A percentile compares a stretch with the other conserved stretches of the same genome.
phyloP scores from a whole-genome alignment of 2,888 invertebrate species.

The Spisula subtruncata region DNA sequence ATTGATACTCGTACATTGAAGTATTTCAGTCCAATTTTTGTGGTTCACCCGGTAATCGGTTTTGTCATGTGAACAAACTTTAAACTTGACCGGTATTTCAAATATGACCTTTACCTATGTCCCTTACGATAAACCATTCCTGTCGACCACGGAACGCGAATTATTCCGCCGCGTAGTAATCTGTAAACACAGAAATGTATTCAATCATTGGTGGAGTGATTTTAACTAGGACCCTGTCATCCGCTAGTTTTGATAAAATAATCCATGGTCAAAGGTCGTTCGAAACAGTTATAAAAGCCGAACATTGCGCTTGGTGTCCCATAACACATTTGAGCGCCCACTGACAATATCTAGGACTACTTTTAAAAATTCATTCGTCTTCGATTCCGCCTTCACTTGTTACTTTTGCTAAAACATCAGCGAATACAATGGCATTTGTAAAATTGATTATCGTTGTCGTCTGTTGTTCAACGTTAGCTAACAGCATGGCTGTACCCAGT shows the following conservation, averaged over 20 bases:
- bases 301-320: not conserved
- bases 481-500: not conserved
- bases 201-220: not conserved
- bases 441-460: not conserved
- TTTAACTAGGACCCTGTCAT: not conserved
- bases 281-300: not conserved
- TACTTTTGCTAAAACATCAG: not conserved
- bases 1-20: too few species aligned
- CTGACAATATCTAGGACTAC: not conserved
- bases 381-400: not conserved
- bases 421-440: not conserved
- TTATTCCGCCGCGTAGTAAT: slow-evolving; percentile 9
- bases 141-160: not conserved
- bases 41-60: not conserved
- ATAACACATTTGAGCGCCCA: not conserved
- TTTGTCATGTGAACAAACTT: not conserved
- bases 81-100: slow-evolving; percentile 24
- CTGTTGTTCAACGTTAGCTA: not conserved
- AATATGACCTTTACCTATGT: not conserved
- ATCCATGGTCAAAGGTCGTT: not conserved
- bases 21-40: not conserved
- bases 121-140: not conserved
- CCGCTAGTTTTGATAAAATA: slow-evolving; percentile 6
- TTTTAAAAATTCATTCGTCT: not conserved
- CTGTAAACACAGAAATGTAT: not conserved